Conservation (phyloP, 2,113 vertebrate species). For the Electrona antarctica region DNA sequence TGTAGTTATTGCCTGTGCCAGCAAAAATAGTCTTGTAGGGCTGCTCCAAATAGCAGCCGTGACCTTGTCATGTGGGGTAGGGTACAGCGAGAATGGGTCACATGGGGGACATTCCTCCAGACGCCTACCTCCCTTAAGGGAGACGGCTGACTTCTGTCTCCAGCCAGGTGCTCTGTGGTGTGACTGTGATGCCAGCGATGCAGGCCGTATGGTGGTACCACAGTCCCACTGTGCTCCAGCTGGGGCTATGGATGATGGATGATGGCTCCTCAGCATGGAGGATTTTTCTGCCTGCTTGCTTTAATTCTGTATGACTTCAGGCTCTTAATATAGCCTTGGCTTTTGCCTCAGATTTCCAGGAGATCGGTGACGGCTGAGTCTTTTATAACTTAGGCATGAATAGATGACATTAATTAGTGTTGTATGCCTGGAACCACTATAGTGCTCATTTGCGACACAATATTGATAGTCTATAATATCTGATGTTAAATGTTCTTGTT, state of each 20-base stretch:
- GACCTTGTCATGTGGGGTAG: not conserved
- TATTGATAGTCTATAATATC: no score
- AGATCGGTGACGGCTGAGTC: not conserved
- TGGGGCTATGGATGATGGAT: conserved; percentile 59
- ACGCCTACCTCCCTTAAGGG: conserved; percentile 12
- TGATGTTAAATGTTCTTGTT: no score
- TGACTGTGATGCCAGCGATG: conserved; percentile 25
- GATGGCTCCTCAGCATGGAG: conserved; percentile 41
- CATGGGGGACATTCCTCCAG: conserved; percentile 12
- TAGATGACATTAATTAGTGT: not conserved
- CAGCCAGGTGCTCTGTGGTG: conserved; percentile 43
- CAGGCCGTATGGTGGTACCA: conserved; percentile 39
- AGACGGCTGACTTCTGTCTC: conserved; percentile 31
- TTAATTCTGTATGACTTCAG: conserved; percentile 55
- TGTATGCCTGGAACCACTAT: no score
- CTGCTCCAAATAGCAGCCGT: conserved; percentile 1
- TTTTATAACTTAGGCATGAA: not conserved
- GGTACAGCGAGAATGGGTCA: conserved; percentile 6
- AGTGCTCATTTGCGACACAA: no score
- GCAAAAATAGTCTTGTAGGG: not conserved
- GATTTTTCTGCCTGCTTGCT: conserved; percentile 46
- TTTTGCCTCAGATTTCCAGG: conserved; percentile 23
- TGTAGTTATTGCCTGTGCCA: conserved; percentile 1
- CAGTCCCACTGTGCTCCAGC: conserved; percentile 45
- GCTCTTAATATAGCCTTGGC: conserved; percentile 44